phyloP scores from a whole-genome alignment of 2,888 invertebrate species.

The Scaptomyza caliginosa region DNA sequence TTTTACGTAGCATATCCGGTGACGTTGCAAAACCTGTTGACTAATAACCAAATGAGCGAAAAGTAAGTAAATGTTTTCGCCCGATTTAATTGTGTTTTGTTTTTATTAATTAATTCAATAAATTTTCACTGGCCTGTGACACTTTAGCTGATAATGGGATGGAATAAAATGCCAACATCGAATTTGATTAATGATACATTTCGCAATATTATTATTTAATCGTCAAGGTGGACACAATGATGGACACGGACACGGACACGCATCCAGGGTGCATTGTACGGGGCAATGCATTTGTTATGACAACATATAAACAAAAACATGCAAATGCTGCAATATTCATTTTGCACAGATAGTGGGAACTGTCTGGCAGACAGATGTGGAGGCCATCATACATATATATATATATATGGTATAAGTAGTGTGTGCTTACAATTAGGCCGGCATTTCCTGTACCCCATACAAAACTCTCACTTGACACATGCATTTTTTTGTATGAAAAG shows the following conservation, averaged over 20 bases:
- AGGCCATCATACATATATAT: slow-evolving; percentile 17
- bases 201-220: slow-evolving; percentile 32
- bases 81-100: slow-evolving; percentile 33
- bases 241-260: slow-evolving; percentile 50
- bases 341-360: slow-evolving; percentile 27
- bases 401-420: too few relatives aligned
- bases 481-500: slow-evolving; percentile 14
- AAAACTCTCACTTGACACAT: slow-evolving; percentile 32
- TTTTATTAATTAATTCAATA: slow-evolving; percentile 68
- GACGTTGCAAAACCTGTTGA: slow-evolving; percentile 60
- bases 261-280: slow-evolving; percentile 50
- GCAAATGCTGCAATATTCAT: slow-evolving; percentile 64
- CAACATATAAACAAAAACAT: slow-evolving; percentile 25
- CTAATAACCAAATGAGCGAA: slow-evolving; percentile 36
- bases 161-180: slow-evolving; percentile 41
- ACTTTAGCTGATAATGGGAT: slow-evolving; percentile 67
- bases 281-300: slow-evolving; percentile 47
- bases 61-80: background rate
- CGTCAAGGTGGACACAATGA: slow-evolving; percentile 51
- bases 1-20: slow-evolving; percentile 31
- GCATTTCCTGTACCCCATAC: slow-evolving; percentile 57
- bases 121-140: slow-evolving; percentile 66
- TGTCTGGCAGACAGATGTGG: slow-evolving; percentile 16
- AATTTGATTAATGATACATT: slow-evolving; percentile 68
- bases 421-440: slow-evolving; percentile 42